phyloP scores from a whole-genome alignment of 2,797 vertebrate species.

The Eurystomus glaucurus region DNA sequence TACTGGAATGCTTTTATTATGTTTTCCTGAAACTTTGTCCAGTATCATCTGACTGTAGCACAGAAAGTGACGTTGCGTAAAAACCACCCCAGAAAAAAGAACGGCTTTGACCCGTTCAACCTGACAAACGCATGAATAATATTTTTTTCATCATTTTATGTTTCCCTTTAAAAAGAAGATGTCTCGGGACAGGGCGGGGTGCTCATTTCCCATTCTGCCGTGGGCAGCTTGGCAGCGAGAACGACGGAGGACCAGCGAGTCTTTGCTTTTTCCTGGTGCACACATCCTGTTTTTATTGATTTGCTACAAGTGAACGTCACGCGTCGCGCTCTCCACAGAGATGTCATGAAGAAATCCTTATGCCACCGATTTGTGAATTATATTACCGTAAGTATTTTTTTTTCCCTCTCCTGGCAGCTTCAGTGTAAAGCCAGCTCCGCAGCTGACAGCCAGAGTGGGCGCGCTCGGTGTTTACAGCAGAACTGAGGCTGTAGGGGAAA shows the following conservation, averaged over 20 bases:
- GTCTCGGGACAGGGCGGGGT: neutral
- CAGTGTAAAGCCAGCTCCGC: conserved; percentile 78
- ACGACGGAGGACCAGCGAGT: fast-evolving
- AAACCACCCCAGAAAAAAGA: neutral
- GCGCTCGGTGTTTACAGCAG: conserved; percentile 88
- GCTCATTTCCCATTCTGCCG: neutral
- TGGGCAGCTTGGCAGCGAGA: fast-evolving
- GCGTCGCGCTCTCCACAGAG: fast-evolving
- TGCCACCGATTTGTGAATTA: neutral
- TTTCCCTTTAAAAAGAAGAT: neutral
- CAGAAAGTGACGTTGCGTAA: neutral
- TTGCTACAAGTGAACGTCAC: neutral
- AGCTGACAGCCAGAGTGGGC: conserved; percentile 18
- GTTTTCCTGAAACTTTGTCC: neutral
- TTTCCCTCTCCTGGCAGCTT: conserved; percentile 62
- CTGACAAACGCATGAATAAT: neutral
- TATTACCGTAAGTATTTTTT: conserved; percentile 27
- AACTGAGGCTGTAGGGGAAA: conserved; percentile 86
- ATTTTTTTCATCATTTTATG: neutral
- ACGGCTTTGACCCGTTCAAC: neutral
- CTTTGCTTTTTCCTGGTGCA: neutral
- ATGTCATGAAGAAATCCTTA: conserved; percentile 31
- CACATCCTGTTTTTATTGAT: neutral
- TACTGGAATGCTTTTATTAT: fast-evolving
- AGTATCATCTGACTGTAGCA: fast-evolving